Base-by-base conservation (phyloP, 2,113 vertebrate genomes). In the Mastomys natalensis region DNA sequence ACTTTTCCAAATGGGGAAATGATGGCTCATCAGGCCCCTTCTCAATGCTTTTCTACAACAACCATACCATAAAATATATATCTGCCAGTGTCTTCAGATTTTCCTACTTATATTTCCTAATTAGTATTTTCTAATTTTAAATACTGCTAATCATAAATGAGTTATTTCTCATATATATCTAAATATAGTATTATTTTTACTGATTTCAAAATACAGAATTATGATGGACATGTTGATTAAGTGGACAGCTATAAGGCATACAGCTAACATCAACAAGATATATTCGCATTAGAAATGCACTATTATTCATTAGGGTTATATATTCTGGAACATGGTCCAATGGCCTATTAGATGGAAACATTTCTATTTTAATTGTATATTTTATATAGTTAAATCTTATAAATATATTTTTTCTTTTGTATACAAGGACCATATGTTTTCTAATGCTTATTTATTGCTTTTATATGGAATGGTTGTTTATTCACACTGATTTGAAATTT, bases 341-440 rank as follows among this genome's bases (percentile, higher is more conserved):
- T 77, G 1, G 48, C 4, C n/a, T 72, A 15, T 72, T 94, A 70
- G 24, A 58, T 10, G 10, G 70, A 66, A 90, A 94, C 64, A 29
- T 37, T 68, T 94, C 0, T 72, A 60, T 82, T 93, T 91, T 55
- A 7, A 93, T 70, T 93, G 5, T 31, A 45, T 51, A 31, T 43
- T 93, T 96, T 21, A 40, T 93, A 80, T 74, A 90, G 3, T 89
- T 96, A 88, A 62, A 24, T 85, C 22, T 60, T 34, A 45, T 89
- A 68, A 89, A 34, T 72, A 21, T 43, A 78, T 73, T 72, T 29
- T n/a, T n/a, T 93, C 26, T 93, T 19, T 64, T 64, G 74, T 93
- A 74, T 73, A 94, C 70, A 89, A 22, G 51, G 2, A 48, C 2
- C 16, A 4, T 26, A 16, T 87, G 22, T 60, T 94, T 90, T 85